Percentiles rank a stretch among this genome's conserved stretches.
Conservation (phyloP, 2,888 invertebrate genomes). For the Chrysodeixis includens region DNA sequence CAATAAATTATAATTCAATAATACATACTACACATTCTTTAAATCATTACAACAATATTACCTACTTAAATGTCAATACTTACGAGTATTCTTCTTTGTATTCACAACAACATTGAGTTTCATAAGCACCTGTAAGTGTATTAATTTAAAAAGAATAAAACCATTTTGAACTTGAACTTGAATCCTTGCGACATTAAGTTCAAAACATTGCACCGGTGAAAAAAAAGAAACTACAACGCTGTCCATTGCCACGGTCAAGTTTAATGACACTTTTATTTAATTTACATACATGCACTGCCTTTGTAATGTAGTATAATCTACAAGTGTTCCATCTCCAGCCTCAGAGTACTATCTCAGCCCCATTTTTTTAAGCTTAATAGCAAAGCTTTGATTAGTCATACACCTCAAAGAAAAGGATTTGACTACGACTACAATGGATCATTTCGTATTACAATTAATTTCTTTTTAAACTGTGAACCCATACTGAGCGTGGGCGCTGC, state of each 20-base stretch:
- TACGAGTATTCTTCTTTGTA: neutral
- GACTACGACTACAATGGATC: constrained; percentile 44
- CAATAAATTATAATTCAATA: too few species aligned
- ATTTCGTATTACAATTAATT: constrained; percentile 49
- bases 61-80: too few species aligned
- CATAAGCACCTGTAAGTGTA: constrained; percentile 2
- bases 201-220: neutral
- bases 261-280: constrained; percentile 3
- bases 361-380: neutral
- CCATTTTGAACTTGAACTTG: neutral
- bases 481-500: constrained; percentile 55
- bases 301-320: neutral
- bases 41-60: too few species aligned
- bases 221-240: constrained; percentile 1
- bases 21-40: too few species aligned
- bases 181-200: constrained; percentile 3
- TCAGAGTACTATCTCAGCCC: neutral
- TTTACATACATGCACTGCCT: neutral
- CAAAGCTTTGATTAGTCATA: constrained; percentile 7
- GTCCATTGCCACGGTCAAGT: neutral
- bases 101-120: constrained; percentile 1
- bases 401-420: constrained; percentile 19
- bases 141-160: constrained; percentile 2
- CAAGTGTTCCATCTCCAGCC: neutral
- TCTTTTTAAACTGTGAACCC: constrained; percentile 55